Base-by-base conservation (phyloP, 2,797 vertebrate genomes). In the Margarornis squamiger region DNA sequence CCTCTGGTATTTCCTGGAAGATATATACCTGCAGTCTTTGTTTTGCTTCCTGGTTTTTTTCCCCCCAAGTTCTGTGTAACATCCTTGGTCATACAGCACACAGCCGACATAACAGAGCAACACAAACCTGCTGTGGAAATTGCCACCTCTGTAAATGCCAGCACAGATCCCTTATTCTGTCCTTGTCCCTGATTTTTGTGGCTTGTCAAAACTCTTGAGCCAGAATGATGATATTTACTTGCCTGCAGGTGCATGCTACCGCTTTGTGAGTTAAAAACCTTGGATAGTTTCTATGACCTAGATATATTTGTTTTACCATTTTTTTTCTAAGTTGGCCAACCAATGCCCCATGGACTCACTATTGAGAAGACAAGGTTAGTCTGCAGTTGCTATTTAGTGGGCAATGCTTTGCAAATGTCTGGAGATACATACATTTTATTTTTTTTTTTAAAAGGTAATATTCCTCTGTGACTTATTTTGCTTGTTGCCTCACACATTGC, bases 271-370 rank as follows among this genome's bases (percentile, higher is more conserved):
- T 90, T 55, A 80, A 95, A 43, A 51, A 38, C 3, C 4, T 34
- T 85, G 23, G 23, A 36, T 5, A 45, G 7, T 72, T 70, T 81
- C 61, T 84, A 16, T 45, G 59, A 51, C 2, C 16, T 45, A 88
- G 78, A 52, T 52, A 26, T 45, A 43, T 58, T 43, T 72, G 20
- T 70, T 80, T 73, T 68, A 43, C 10, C 10, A 6, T 65, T 2
- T 52, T 91, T 80, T 86, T 39, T 62, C 27, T 46, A 48, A 80
- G 7, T 8, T 68, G 67, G 20, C 11, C 59, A 82, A 1, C 3
- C n/a, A 81, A 43, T 32, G 43, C 6, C 23, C 6, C 1, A 2
- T 11, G 52, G 36, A 39, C 30, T 89, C 0, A 0, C 23, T 63
- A 0, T 8, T 36, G 16, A 24, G 27, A 68, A 87, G 55, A 57